phyloP scores from a whole-genome alignment of 2,113 vertebrate genomes.

The Alaudala cheleensis region DNA sequence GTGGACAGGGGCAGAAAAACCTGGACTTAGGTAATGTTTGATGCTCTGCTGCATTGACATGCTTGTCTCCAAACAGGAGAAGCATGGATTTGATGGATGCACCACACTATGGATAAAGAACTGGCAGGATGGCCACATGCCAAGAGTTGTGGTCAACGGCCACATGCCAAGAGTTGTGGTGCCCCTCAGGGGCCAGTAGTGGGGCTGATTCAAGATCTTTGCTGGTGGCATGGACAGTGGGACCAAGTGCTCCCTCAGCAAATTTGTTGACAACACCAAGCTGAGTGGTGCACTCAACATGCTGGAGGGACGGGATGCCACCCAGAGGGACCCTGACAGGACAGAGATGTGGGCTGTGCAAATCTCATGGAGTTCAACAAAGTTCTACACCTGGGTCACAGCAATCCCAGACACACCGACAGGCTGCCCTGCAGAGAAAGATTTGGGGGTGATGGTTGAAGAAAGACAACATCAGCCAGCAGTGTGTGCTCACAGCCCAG shows the following conservation, averaged over 20 bases:
- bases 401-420: not conserved
- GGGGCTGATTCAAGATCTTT: not conserved
- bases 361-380: not conserved
- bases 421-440: not conserved
- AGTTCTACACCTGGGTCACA: not conserved
- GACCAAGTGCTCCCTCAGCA: accelerated
- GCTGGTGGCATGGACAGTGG: not conserved
- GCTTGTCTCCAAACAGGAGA: not conserved
- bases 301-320: not conserved
- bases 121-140: not conserved
- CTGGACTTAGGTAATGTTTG: not conserved
- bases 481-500: accelerated
- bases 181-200: not conserved
- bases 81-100: not conserved
- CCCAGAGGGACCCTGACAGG: not conserved
- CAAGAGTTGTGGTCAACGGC: not conserved
- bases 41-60: not conserved
- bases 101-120: not conserved
- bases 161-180: not conserved
- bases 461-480: not conserved
- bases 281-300: not conserved
- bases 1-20: not conserved
- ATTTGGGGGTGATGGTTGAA: not conserved
- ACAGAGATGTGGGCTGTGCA: not conserved
- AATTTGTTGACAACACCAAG: not conserved